Conservation (phyloP, 2,113 vertebrate species). For the Sorex fumeus region DNA sequence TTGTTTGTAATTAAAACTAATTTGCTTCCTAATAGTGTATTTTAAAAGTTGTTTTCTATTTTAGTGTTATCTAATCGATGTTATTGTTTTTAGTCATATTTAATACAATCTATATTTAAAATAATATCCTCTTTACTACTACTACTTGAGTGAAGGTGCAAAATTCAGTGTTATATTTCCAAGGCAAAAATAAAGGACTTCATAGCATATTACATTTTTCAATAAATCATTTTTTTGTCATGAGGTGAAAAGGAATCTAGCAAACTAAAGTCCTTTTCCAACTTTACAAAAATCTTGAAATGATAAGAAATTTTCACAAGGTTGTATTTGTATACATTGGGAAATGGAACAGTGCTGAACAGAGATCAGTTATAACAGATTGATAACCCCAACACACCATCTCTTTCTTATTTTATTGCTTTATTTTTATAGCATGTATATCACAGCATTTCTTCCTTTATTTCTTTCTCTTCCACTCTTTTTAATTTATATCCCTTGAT, state of each 20-base stretch:
- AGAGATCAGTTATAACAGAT: neutral
- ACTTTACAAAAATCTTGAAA: conserved; percentile 17
- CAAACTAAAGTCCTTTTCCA: neutral
- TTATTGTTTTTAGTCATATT: neutral
- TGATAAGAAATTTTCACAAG: neutral
- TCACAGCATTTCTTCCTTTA: neutral
- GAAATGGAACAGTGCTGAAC: neutral
- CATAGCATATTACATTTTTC: conserved; percentile 11
- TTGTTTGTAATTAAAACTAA: conserved; percentile 25
- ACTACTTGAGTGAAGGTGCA: neutral
- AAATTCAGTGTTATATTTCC: neutral
- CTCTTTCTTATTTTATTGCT: neutral
- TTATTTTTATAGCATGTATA: neutral
- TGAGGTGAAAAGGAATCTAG: neutral
- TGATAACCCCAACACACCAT: no score
- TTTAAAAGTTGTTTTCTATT: no score
- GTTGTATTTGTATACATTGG: conserved; percentile 14
- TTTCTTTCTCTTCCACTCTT: neutral
- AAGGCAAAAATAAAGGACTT: neutral
- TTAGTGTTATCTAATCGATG: no score
- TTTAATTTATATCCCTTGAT: neutral
- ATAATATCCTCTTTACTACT: conserved; percentile 17
- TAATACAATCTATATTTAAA: conserved; percentile 35
- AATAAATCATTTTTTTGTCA: conserved; percentile 32
- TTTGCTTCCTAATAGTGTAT: conserved; percentile 52